These are phyloP conservation scores for Nansenia antarctica DNA, from an alignment of 2,113 vertebrate genomes.

Conservation along the genomic window DNA sequence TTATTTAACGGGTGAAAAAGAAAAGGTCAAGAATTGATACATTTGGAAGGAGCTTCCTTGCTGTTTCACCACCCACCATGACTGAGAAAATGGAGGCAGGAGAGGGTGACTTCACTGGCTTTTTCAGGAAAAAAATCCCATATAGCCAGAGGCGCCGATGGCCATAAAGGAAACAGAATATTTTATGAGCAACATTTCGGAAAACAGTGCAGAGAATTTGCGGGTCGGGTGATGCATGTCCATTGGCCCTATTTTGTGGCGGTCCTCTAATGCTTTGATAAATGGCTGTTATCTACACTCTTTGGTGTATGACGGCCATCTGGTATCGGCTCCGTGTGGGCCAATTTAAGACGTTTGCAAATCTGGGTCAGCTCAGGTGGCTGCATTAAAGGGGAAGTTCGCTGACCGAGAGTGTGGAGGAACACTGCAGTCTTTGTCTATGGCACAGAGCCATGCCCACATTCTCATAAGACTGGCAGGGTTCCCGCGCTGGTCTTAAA, in stretches of 20 bases:
- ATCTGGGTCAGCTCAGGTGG: slow-evolving; percentile 75
- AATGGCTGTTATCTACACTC: slow-evolving; percentile 72
- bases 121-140: slow-evolving; percentile 46
- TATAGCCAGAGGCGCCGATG: slow-evolving; percentile 37
- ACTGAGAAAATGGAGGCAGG: slow-evolving; percentile 4
- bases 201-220: slow-evolving; percentile 52
- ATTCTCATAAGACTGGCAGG: slow-evolving; percentile 58
- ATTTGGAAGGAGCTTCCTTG: slow-evolving; percentile 27
- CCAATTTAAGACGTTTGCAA: slow-evolving; percentile 65
- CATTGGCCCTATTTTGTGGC: slow-evolving; percentile 69
- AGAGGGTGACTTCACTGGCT: slow-evolving; percentile 20
- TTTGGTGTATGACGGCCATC: slow-evolving; percentile 74
- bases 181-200: slow-evolving; percentile 71
- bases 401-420: slow-evolving; percentile 39
- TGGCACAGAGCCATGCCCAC: slow-evolving; percentile 50
- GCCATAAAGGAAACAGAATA: slow-evolving; percentile 59
- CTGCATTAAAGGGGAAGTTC: slow-evolving; percentile 57
- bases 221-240: slow-evolving; percentile 63
- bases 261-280: slow-evolving; percentile 72
- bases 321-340: slow-evolving; percentile 67
- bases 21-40: slow-evolving; percentile 24
- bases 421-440: slow-evolving; percentile 40
- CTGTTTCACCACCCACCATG: not conserved
- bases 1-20: slow-evolving; percentile 14
- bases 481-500: too few species aligned